Conservation (phyloP, 2,797 vertebrate genomes). For the Pagetopsis macropterus region DNA sequence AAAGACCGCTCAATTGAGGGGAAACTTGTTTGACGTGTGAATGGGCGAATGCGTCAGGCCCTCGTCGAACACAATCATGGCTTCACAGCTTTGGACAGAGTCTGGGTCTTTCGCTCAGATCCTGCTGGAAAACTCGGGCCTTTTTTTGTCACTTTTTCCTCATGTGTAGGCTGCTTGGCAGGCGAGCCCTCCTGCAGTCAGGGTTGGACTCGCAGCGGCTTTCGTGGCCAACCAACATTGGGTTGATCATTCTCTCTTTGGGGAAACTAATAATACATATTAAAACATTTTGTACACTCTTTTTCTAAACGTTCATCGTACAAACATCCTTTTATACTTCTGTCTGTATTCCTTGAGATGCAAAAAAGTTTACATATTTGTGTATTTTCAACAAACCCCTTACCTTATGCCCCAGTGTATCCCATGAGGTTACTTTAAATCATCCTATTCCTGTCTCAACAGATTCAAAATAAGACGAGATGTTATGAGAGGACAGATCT, state of each 20-base stretch:
- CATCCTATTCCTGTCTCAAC: slow-evolving; percentile 48
- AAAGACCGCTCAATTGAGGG: slow-evolving; percentile 56
- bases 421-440: slow-evolving; percentile 40
- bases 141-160: slow-evolving; percentile 65
- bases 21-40: slow-evolving; percentile 69
- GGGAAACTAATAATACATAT: not conserved
- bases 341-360: slow-evolving; percentile 1
- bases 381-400: slow-evolving; percentile 11
- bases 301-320: not conserved
- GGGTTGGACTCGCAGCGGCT: slow-evolving; percentile 16
- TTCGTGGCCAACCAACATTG: too few relatives aligned
- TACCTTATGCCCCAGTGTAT: slow-evolving; percentile 35
- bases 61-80: slow-evolving; percentile 62
- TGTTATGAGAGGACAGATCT: slow-evolving; percentile 26
- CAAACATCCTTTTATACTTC: not conserved
- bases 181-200: slow-evolving; percentile 38
- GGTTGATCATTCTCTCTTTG: not conserved
- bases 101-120: slow-evolving; percentile 47
- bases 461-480: slow-evolving; percentile 38
- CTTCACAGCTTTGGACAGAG: slow-evolving; percentile 56
- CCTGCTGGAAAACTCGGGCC: slow-evolving; percentile 61
- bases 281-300: not conserved
- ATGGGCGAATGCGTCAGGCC: slow-evolving; percentile 61
- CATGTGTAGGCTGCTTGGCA: slow-evolving; percentile 51
- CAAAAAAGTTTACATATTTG: slow-evolving; percentile 20